Evolutionary conservation across 2,113 vertebrate genomes (phyloP).

Genomic region (Myodes glareolus): DNA sequence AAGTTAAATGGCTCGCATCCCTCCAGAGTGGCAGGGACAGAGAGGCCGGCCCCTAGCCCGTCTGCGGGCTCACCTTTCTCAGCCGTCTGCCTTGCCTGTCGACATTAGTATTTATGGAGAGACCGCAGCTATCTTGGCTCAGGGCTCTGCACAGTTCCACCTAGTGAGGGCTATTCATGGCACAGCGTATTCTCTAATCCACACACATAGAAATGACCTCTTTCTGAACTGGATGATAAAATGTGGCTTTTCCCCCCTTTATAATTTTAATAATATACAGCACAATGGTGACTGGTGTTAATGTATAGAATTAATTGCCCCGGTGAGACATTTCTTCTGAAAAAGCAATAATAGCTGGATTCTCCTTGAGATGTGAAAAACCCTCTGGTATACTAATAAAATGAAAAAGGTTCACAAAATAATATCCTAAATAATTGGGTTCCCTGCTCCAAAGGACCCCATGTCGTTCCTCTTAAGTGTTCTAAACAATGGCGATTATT

Average conservation of each 20-base stretch:
- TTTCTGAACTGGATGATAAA: constrained; percentile 85
- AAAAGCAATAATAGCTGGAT: constrained; percentile 87
- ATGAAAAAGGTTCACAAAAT: constrained; percentile 85
- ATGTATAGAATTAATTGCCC: constrained; percentile 88
- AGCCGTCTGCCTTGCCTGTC: neutral
- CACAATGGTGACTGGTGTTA: constrained; percentile 81
- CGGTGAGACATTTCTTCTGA: constrained; percentile 85
- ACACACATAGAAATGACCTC: constrained; percentile 63
- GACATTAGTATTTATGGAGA: neutral
- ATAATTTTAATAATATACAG: constrained; percentile 75
- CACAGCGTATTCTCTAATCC: constrained; percentile 64
- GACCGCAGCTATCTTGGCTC: neutral
- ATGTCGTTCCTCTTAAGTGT: constrained; percentile 87
- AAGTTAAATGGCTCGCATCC: constrained; percentile 70
- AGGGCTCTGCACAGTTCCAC: constrained; percentile 72
- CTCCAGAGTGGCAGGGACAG: constrained; percentile 68
- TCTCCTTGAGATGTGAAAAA: constrained; percentile 84
- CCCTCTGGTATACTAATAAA: constrained; percentile 88
- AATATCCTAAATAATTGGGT: constrained; percentile 88
- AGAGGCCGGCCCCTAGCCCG: neutral
- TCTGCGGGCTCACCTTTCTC: constrained; percentile 61
- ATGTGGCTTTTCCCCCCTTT: constrained; percentile 68
- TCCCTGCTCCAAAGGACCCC: constrained; percentile 86
- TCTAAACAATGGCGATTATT: constrained; percentile 87
- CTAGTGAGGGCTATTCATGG: neutral